Evolutionary conservation across 2,797 vertebrate species (phyloP), one percentile per base, ranked within the genome.

Genomic region (Oryzias sinensis): DNA sequence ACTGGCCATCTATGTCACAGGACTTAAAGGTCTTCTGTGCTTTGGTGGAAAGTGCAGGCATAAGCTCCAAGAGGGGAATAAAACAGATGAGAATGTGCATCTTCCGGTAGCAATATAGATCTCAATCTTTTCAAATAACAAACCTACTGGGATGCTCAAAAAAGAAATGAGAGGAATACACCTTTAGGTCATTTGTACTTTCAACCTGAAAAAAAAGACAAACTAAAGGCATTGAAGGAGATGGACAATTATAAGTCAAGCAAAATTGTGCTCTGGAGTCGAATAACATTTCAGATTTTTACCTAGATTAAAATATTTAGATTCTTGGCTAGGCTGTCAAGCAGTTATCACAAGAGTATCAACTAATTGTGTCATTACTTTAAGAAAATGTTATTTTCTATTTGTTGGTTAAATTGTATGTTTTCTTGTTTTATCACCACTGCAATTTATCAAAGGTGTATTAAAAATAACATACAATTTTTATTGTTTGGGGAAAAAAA

Each of bases 1-100:
- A 65, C 56, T 59, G 75, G 62, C 52, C 61, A 78, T 77, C 60
- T 73, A 56, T 77, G 79, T 79, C 74, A 74, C 24, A 48, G 63
- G 66, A 68, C 53, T 57, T 60, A 7, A 53, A 44, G 50, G 60
- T 68, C 18, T 33, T 54, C 45, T 14, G 24, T 9, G 22, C 55
- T 70, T 77, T 53, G 49, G 50, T 5, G 15, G 42, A 55, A 49
- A 68, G 56, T 52, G 44, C 5, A 24, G 50, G n/a, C 51, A 67
- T 78, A 55, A 55, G 45, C 59, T 65, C 56, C 59, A 27, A 27
- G 9, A 58, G 51, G 61, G 65, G 69, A 59, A 55, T 56, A 37
- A 70, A 2, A 17, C 47, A 56, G 64, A 46, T 40, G 45, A 27
- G 50, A 70, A 53, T 61, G 54, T 8, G 17, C 57, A 47, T 56